Percentiles rank a stretch among this genome's conserved stretches.
Conservation (phyloP, 2,888 invertebrate species). For the Melinopterus prodromus region DNA sequence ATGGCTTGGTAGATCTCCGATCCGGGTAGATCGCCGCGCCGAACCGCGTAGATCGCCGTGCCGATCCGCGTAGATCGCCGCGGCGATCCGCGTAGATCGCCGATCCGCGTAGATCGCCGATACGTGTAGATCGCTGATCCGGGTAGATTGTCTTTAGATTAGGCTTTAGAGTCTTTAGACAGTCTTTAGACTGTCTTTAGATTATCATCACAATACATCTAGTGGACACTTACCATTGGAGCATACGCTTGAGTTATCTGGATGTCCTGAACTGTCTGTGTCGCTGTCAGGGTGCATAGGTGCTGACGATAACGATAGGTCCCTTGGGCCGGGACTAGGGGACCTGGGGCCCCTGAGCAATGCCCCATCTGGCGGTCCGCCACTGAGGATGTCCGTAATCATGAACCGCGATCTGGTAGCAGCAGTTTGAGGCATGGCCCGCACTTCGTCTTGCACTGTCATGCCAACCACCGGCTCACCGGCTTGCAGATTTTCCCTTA, state of each 20-base stretch:
- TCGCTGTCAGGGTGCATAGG: conserved; percentile 61
- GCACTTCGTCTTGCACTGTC: conserved; percentile 62
- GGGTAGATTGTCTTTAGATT: too few relatives aligned
- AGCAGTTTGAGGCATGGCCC: conserved; percentile 59
- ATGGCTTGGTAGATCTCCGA: too few relatives aligned
- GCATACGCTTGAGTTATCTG: conserved; percentile 64
- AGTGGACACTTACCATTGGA: conserved; percentile 62
- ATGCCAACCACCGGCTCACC: conserved; percentile 59
- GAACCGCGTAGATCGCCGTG: too few relatives aligned
- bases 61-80: too few relatives aligned
- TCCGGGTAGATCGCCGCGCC: too few relatives aligned
- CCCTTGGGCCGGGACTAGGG: conserved; percentile 66
- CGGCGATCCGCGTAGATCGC: too few relatives aligned
- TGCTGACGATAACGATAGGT: conserved; percentile 62
- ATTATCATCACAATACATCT: neutral
- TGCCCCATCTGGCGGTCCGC: conserved; percentile 65
- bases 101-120: too few relatives aligned
- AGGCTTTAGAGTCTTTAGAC: too few relatives aligned
- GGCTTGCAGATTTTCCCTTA: conserved; percentile 54
- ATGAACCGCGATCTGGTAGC: conserved; percentile 82
- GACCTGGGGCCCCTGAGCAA: conserved; percentile 61
- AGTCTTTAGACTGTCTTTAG: too few relatives aligned
- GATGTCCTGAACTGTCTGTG: conserved; percentile 65
- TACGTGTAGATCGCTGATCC: too few relatives aligned
- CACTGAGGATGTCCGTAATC: conserved; percentile 87